A percentile compares a stretch with the other conserved stretches of the same genome.
Evolutionary conservation across 2,888 invertebrate genomes (phyloP).

Genomic region (Ceramica pisi): DNA sequence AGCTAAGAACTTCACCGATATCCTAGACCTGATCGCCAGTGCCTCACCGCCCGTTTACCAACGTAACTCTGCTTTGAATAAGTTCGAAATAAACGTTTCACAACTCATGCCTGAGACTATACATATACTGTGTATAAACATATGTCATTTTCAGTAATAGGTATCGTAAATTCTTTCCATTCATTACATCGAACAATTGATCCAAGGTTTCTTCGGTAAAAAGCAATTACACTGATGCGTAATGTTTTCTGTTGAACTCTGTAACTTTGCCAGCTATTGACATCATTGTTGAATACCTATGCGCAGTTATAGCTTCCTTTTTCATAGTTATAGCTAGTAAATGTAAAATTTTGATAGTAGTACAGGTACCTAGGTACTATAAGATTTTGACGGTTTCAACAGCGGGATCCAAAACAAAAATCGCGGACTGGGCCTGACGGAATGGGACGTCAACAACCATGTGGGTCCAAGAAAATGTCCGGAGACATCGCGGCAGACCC

Average conservation of each 20-base stretch:
- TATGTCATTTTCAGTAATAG: conserved; percentile 23
- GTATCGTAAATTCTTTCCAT: conserved; percentile 49
- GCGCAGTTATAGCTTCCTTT: no score
- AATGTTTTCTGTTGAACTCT: conserved; percentile 48
- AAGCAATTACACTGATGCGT: conserved; percentile 57
- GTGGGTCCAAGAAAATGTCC: no score
- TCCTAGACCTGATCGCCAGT: background rate
- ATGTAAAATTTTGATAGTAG: background rate
- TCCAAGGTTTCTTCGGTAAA: conserved; percentile 58
- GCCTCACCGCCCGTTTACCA: no score
- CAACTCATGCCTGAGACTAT: background rate
- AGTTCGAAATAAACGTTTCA: background rate
- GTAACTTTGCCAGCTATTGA: conserved; percentile 44
- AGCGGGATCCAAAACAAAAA: background rate
- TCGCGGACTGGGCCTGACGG: no score
- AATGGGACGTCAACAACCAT: no score
- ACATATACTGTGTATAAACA: background rate
- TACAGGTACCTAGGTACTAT: background rate
- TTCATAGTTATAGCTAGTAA: background rate
- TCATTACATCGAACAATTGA: conserved; percentile 56
- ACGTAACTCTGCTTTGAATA: no score
- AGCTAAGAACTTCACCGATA: background rate
- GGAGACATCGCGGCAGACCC: no score
- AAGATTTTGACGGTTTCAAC: background rate
- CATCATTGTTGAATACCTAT: conserved; percentile 24